Base-by-base conservation (phyloP, 2,797 vertebrate genomes). In the Urophycis tenuis region DNA sequence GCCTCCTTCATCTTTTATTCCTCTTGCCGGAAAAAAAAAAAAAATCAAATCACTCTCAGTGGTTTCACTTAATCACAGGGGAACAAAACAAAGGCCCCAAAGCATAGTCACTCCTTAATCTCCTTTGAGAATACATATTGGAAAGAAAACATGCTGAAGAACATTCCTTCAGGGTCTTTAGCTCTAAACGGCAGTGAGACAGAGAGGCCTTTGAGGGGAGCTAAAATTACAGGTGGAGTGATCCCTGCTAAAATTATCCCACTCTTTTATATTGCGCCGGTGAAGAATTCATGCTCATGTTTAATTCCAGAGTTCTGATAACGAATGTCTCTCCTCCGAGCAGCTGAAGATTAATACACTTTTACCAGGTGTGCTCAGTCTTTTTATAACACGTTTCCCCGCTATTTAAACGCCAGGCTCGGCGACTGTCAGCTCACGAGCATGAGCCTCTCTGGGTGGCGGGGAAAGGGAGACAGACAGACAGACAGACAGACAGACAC, bases 201-300 rank as follows among this genome's bases (percentile, higher is more conserved):
- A 87, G 87, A 92, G 90, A 83, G 87, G 87, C 86, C 88, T 92
- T 91, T 90, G 88, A 91, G 90, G 87, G 89, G 85, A 91, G 92
- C 91, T 92, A 92, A 92, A 93, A 92, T 93, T 94, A 92, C 92
- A 93, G 90, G 92, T 93, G 91, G 92, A 94, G 90, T 92, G 91
- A 93, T 94, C 91, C 91, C 87, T 92, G 93, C 93, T 94, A 94
- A 94, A 94, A 94, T 94, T 94, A 94, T 93, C 93, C 91, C 87
- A 90, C 92, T 93, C 92, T 93, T 93, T 93, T 92, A 94, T 93
- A 92, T 92, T 87, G 90, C 71, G 82, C 85, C 88, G 89, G 90
- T 92, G 89, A 92, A 92, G 91, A 92, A 93, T 94, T 93, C 88
- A 92, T 92, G 90, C 92, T 93, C 93, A 94, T 94, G 91, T 94